These are phyloP conservation scores for Lophotriccus pileatus DNA, from an alignment of 2,797 vertebrate species.

Conservation along the genomic window DNA sequence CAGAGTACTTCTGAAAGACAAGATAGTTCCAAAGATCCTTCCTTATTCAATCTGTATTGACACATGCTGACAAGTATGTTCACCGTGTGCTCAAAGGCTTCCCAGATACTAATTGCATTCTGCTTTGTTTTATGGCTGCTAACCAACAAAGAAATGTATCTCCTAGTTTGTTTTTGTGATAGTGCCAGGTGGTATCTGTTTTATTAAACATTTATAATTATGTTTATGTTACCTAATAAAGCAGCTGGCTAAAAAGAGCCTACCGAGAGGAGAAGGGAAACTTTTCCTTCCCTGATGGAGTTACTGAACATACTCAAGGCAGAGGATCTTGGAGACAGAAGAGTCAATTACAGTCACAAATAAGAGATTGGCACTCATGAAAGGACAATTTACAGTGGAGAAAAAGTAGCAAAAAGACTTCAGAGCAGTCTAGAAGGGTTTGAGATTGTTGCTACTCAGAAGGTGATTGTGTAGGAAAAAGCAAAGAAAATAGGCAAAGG, in stretches of 20 bases:
- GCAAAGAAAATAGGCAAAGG: not conserved
- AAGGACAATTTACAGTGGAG: not conserved
- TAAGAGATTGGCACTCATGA: not conserved
- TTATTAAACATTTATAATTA: not conserved
- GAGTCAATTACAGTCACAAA: not conserved
- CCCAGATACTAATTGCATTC: not conserved
- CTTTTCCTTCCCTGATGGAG: not conserved
- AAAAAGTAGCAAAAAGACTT: not conserved
- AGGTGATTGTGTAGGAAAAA: not conserved
- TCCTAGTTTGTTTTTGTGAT: not conserved
- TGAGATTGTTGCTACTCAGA: not conserved
- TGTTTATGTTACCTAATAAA: not conserved
- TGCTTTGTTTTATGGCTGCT: not conserved
- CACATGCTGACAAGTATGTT: not conserved
- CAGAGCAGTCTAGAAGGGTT: not conserved
- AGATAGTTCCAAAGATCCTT: not conserved
- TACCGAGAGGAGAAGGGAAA: not conserved
- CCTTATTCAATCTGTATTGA: not conserved
- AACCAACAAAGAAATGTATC: not conserved
- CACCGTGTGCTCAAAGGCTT: not conserved
- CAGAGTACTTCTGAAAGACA: not conserved
- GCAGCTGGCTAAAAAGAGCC: not conserved
- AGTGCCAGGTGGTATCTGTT: not conserved
- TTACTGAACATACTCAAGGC: not conserved
- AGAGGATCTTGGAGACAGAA: not conserved